Base-by-base conservation (phyloP, 1,140 invertebrate species). In the Proales similis region DNA sequence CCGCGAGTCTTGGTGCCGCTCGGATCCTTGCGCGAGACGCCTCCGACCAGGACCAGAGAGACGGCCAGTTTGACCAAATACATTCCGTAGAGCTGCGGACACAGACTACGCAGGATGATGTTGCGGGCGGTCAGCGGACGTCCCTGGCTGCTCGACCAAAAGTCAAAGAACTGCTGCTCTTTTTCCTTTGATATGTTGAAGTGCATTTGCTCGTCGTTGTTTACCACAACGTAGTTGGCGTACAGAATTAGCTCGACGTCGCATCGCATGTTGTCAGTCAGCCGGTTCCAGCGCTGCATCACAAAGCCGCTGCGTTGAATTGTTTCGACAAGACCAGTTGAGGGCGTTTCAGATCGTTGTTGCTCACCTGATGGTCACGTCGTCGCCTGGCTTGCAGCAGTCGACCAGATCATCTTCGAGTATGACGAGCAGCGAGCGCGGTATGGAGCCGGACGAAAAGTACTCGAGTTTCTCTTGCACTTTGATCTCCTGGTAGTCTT, bases 401-500 rank as follows among this genome's bases (percentile, higher is more conserved):
- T 90, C 87, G 1, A 90, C 86, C 9, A 92, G 77, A 76, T 91
- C 88, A 79, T 90, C 83, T 71, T 90, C 83, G 19, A 61, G 36
- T n/a, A 61, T 42, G 4, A 61, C 57, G 32, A 45, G 22, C 9
- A 61, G 20, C 32, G 57, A 61, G n/a, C 82, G 78, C 1, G 86
- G 86, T 67, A 88, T 83, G 17, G 80, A 81, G 11, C 85, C 85
- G 64, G 86, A 76, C 45, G 78, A 78, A 30, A 86, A 70, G 68
- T 84, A 82, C 63, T 83, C 81, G 9, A 85, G 79, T 77, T 85
- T 84, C 69, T 87, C 85, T 81, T 86, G 73, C n/a, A 80, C 80
- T 79, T 88, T 89, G 17, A 92, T 82, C 80, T 92, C 88, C 77
- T 91, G 88, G 76, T 87, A 90, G 78, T 92, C 57, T 45, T 24